A percentile compares a stretch with the other conserved stretches of the same genome.
These are phyloP conservation scores for Leucoma salicis DNA, from an alignment of 2,888 invertebrate species.

Conservation along the genomic window DNA sequence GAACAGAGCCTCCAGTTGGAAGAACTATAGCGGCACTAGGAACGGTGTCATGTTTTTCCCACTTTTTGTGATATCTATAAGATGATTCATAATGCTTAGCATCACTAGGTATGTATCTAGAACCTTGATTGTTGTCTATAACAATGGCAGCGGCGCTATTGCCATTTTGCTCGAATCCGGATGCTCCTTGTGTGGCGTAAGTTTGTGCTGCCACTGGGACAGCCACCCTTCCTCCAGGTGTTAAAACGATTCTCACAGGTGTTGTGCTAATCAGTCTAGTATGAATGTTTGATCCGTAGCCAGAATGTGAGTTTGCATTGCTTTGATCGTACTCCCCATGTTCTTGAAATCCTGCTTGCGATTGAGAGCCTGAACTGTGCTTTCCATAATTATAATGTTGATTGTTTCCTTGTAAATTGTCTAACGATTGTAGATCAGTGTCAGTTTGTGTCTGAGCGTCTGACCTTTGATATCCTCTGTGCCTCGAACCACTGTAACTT, in stretches of 20 bases:
- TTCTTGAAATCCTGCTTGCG: constrained; percentile 46
- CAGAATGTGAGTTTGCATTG: constrained; percentile 37
- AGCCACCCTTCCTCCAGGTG: constrained; percentile 58
- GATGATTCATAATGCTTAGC: constrained; percentile 67
- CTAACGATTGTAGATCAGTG: constrained; percentile 41
- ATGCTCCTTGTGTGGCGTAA: constrained; percentile 36
- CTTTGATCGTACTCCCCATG: constrained; percentile 35
- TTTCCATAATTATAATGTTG: constrained; percentile 39
- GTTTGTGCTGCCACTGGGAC: constrained; percentile 59
- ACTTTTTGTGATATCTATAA: constrained; percentile 68
- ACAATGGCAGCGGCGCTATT: constrained; percentile 55
- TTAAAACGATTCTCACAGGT: constrained; percentile 57
- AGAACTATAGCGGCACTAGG: constrained; percentile 41
- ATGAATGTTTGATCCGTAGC: constrained; percentile 38
- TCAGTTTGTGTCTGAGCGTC: constrained; percentile 16
- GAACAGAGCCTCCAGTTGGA: constrained; percentile 48
- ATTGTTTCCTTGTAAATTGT: constrained; percentile 36
- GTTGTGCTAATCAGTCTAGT: constrained; percentile 43
- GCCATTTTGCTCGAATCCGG: constrained; percentile 47
- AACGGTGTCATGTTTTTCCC: constrained; percentile 66
- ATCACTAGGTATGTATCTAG: constrained; percentile 36
- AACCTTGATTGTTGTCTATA: constrained; percentile 36
- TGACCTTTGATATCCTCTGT: constrained; percentile 6
- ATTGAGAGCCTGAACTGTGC: constrained; percentile 40
- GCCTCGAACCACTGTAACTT: constrained; percentile 29